These are phyloP conservation scores for Branchipolynoe longqiensis DNA, from an alignment of 2,888 invertebrate genomes.

Conservation along the genomic window DNA sequence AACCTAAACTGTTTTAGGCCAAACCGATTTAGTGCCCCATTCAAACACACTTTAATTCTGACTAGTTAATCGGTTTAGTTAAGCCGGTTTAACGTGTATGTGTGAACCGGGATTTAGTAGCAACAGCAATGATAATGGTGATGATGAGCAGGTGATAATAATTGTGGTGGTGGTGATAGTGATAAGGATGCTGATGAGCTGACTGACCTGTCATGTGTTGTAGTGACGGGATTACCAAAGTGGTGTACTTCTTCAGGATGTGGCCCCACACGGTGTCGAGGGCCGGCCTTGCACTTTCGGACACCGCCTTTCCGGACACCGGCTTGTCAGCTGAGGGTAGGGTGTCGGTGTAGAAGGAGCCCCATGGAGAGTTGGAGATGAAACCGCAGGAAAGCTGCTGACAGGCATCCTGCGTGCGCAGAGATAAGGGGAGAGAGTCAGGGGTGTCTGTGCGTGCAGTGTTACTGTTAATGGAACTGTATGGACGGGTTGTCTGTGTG, in stretches of 20 bases:
- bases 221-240: conserved; percentile 87
- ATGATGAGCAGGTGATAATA: neutral
- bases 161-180: neutral
- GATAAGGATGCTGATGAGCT: neutral
- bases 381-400: conserved; percentile 63
- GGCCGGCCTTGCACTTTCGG: conserved; percentile 56
- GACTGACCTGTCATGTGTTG: conserved; percentile 81
- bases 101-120: too few relatives aligned
- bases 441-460: too few relatives aligned
- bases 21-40: too few relatives aligned
- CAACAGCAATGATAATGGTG: neutral
- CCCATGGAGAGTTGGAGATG: conserved; percentile 84
- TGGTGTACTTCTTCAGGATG: conserved; percentile 86
- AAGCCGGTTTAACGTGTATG: too few relatives aligned
- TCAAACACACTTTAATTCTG: too few relatives aligned
- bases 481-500: too few relatives aligned
- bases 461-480: too few relatives aligned
- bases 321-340: conserved; percentile 59
- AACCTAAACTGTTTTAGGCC: too few relatives aligned
- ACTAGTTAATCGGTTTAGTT: too few relatives aligned
- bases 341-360: conserved; percentile 85
- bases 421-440: too few relatives aligned
- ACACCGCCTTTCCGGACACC: neutral
- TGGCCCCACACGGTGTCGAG: conserved; percentile 85
- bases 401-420: too few relatives aligned